Evolutionary conservation across 2,797 vertebrate genomes (phyloP).

Genomic region (Alectoris magna): DNA sequence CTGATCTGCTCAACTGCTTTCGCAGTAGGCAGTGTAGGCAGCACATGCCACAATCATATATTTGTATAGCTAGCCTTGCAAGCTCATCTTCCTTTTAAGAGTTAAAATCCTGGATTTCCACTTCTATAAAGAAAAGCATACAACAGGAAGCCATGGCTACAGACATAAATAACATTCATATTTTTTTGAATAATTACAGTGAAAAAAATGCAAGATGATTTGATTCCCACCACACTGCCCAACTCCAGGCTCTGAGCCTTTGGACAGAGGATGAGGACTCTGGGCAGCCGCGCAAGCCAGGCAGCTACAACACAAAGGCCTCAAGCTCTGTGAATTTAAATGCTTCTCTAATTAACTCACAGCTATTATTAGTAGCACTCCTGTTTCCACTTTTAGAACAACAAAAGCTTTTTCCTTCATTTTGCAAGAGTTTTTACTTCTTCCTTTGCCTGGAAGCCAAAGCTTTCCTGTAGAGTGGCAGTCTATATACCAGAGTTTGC

Average conservation of each 20-base stretch:
- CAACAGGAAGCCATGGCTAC: not conserved
- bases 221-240: not conserved
- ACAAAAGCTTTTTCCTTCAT: slow-evolving; percentile 29
- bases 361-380: slow-evolving; percentile 10
- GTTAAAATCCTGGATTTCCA: not conserved
- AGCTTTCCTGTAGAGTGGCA: fast-evolving
- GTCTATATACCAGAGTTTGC: not conserved
- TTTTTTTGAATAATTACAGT: not conserved
- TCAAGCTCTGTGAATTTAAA: not conserved
- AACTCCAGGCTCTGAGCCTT: not conserved
- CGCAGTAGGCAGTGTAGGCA: not conserved
- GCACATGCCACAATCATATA: not conserved
- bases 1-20: not conserved
- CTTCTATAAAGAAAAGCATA: not conserved
- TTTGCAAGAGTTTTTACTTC: not conserved
- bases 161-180: not conserved
- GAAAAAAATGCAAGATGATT: not conserved
- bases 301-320: not conserved
- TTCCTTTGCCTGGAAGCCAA: not conserved
- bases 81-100: not conserved
- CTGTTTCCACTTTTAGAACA: slow-evolving; percentile 35
- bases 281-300: not conserved
- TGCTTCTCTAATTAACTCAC: slow-evolving; percentile 31
- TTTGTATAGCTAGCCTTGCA: not conserved
- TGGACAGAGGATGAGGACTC: not conserved